Percentiles rank a stretch among this genome's conserved stretches.
Conservation (phyloP, 1,140 invertebrate genomes). For the Ceratina japonica region DNA sequence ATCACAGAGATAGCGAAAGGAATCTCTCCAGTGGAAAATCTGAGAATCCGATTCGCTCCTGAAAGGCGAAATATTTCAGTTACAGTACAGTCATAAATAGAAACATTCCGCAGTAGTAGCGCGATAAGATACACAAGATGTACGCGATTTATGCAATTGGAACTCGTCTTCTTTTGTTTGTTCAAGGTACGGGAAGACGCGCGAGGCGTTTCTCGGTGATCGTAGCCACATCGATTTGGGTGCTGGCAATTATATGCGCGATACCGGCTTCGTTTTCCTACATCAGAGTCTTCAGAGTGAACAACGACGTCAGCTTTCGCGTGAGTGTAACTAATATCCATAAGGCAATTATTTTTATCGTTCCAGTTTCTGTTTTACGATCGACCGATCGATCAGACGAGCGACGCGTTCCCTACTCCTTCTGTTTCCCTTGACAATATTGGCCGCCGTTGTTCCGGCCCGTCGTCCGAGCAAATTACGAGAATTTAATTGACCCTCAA, state of each 20-base stretch:
- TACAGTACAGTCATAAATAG: too few species aligned
- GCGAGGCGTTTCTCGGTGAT: conserved; percentile 85
- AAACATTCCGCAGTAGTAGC: background rate
- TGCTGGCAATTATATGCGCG: conserved; percentile 87
- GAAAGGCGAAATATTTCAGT: background rate
- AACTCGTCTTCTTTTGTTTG: background rate
- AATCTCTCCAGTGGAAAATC: background rate
- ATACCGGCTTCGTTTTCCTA: conserved; percentile 88
- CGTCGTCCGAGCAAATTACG: background rate
- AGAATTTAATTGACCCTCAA: background rate
- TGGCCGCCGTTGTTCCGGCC: too few species aligned
- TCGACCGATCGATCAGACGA: background rate
- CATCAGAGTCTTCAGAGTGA: conserved; percentile 81
- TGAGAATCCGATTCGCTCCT: background rate
- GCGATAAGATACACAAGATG: background rate
- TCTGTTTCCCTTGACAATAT: background rate
- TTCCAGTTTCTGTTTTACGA: background rate
- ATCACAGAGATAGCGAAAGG: background rate
- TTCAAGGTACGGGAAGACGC: conserved; percentile 84
- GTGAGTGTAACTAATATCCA: conserved; percentile 52
- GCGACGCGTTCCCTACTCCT: background rate
- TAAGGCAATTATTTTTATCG: conserved; percentile 20
- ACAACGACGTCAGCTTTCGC: conserved; percentile 68
- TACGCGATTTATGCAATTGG: background rate
- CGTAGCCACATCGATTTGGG: conserved; percentile 90